A percentile compares a stretch with the other conserved stretches of the same genome.
Conservation (phyloP, 2,797 vertebrate genomes). For the Australoheros facetus region DNA sequence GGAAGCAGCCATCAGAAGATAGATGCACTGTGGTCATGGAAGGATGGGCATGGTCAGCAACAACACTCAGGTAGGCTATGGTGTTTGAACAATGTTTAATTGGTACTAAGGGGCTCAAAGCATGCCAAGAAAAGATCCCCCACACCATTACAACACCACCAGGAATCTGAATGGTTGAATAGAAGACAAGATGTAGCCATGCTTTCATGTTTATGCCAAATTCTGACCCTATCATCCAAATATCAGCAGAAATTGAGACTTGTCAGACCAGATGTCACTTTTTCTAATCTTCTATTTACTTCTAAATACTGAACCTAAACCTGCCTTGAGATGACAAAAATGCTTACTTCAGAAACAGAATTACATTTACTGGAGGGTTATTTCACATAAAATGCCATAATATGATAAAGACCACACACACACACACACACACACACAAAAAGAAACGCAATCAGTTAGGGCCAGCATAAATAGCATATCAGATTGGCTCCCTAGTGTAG, state of each 20-base stretch:
- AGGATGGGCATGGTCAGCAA: too few relatives aligned
- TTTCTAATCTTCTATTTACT: too few relatives aligned
- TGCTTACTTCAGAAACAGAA: background rate
- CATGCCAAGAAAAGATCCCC: background rate
- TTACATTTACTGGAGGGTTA: background rate
- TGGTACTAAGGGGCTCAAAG: background rate
- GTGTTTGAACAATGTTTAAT: background rate
- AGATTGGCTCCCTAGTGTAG: background rate
- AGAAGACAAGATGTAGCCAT: background rate
- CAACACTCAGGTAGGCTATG: too few relatives aligned
- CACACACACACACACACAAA: background rate
- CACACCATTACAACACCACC: background rate
- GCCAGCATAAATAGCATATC: background rate
- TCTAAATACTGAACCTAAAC: background rate
- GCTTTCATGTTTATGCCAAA: background rate
- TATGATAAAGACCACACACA: background rate
- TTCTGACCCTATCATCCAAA: background rate
- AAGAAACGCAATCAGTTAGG: background rate
- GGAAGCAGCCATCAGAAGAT: background rate
- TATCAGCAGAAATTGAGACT: background rate
- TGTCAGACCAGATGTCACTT: too few relatives aligned
- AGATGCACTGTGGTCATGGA: background rate
- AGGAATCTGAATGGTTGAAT: background rate
- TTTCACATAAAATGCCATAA: background rate
- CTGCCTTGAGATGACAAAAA: background rate